A percentile compares a stretch with the other conserved stretches of the same genome.
Evolutionary conservation across 2,797 vertebrate genomes (phyloP).

Genomic region (Petrocephalus sullivani): DNA sequence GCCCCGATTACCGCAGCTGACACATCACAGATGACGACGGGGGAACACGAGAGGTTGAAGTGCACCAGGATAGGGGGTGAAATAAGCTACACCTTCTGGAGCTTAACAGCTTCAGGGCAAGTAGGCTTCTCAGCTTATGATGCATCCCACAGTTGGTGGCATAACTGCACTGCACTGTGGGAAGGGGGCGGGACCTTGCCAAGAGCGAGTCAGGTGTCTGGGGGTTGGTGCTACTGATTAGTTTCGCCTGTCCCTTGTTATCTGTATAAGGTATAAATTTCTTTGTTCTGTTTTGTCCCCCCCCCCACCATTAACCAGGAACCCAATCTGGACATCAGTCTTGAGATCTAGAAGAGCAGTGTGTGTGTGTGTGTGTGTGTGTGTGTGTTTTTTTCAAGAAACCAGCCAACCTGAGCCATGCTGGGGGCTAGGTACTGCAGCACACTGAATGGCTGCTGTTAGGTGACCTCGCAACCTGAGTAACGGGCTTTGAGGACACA

Average conservation of each 20-base stretch:
- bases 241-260: not conserved
- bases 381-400: not conserved
- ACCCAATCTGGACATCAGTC: not conserved
- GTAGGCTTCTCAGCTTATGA: not conserved
- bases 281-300: not conserved
- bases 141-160: not conserved
- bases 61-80: not conserved
- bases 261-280: not conserved
- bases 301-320: not conserved
- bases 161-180: not conserved
- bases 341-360: not conserved
- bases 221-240: not conserved
- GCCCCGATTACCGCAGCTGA: not conserved
- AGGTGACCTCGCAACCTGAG: not conserved
- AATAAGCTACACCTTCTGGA: not conserved
- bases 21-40: not conserved
- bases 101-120: not conserved
- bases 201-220: not conserved
- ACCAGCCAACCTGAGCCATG: not conserved
- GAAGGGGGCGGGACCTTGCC: not conserved
- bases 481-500: not conserved
- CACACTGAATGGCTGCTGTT: not conserved
- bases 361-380: not conserved
- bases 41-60: not conserved
- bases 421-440: not conserved